Percentiles rank a stretch among this genome's conserved stretches.
Conservation (phyloP, 1,140 invertebrate genomes). For the Bombus confusus region DNA sequence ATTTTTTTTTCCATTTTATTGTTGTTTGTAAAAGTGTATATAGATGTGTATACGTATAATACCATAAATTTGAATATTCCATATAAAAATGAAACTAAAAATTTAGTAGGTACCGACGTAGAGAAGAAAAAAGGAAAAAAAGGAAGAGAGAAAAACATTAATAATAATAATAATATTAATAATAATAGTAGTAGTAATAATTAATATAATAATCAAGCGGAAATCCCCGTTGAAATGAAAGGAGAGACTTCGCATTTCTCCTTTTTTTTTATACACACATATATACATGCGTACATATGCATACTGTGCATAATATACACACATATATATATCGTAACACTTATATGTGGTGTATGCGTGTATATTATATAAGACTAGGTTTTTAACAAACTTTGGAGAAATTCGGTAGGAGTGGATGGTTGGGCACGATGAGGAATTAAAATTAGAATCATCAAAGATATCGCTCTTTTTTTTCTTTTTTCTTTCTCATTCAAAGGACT, state of each 20-base stretch:
- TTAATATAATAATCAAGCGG: slow-evolving; percentile 43
- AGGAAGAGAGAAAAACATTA: slow-evolving; percentile 54
- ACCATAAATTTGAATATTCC: slow-evolving; percentile 77
- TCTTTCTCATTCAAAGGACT: slow-evolving; percentile 19
- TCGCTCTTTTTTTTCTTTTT: slow-evolving; percentile 1
- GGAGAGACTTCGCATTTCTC: slow-evolving; percentile 15
- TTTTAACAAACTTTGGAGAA: slow-evolving; percentile 78
- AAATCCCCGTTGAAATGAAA: slow-evolving; percentile 42
- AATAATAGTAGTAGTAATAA: slow-evolving; percentile 20
- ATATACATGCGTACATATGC: slow-evolving; percentile 33
- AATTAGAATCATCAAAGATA: slow-evolving; percentile 39
- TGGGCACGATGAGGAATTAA: slow-evolving; percentile 29
- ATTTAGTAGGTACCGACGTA: slow-evolving; percentile 78
- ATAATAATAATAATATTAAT: slow-evolving; percentile 51
- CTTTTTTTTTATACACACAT: neutral
- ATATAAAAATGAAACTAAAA: slow-evolving; percentile 80
- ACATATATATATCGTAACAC: neutral
- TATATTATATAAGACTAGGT: slow-evolving; percentile 72
- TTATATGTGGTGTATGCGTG: neutral
- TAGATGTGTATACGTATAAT: slow-evolving; percentile 78
- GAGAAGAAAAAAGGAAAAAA: slow-evolving; percentile 74
- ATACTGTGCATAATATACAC: slow-evolving; percentile 20
- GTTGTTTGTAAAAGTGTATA: slow-evolving; percentile 78
- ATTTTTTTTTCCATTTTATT: slow-evolving; percentile 68
- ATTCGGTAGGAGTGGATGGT: neutral